phyloP scores from a whole-genome alignment of 2,113 vertebrate genomes.

The Coreoperca whiteheadi region DNA sequence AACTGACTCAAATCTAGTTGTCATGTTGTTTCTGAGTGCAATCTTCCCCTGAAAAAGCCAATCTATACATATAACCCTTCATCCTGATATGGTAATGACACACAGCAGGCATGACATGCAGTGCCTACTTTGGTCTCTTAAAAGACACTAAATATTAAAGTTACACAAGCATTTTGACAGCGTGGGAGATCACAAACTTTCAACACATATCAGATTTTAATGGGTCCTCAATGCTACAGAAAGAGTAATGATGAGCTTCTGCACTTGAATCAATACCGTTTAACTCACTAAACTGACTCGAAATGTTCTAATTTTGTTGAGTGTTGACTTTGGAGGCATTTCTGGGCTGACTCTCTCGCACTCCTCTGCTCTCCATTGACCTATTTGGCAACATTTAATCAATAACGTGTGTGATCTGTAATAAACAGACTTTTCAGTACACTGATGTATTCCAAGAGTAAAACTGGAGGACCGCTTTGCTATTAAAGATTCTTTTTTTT shows the following conservation, averaged over 20 bases:
- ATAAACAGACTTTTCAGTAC: background rate
- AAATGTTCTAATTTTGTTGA: constrained; percentile 9
- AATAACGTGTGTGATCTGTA: background rate
- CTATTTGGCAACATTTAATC: constrained; percentile 1
- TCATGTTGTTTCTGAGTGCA: constrained; percentile 19
- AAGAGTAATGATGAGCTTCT: background rate
- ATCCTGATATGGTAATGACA: constrained; percentile 22
- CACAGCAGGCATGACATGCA: background rate
- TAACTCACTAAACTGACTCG: background rate
- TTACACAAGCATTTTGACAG: background rate
- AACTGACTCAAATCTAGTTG: constrained; percentile 32
- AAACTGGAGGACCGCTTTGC: background rate
- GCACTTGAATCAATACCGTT: background rate
- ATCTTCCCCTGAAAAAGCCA: background rate
- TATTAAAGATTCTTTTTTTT: background rate
- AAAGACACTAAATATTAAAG: background rate
- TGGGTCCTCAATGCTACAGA: background rate
- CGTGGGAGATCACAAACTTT: background rate
- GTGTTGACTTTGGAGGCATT: background rate
- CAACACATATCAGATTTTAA: background rate
- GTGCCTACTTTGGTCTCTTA: constrained; percentile 9
- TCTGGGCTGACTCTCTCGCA: background rate
- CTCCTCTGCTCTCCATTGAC: background rate
- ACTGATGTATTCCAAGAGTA: background rate
- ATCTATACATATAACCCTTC: constrained; percentile 2